Conservation (phyloP, 2,113 vertebrate species). For the Tyto alba region DNA sequence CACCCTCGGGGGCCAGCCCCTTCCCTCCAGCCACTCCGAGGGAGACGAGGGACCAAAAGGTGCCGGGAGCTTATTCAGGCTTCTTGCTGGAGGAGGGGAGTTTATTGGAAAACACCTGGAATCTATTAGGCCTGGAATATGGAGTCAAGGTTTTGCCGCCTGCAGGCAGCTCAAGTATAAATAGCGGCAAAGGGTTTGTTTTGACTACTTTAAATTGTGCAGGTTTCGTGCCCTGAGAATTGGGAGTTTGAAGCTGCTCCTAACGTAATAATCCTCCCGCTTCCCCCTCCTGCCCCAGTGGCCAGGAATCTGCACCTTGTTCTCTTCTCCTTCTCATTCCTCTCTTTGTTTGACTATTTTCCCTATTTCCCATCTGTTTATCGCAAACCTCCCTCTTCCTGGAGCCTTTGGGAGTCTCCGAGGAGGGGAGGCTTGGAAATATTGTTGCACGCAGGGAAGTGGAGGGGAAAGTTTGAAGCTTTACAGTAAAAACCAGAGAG, state of each 20-base stretch:
- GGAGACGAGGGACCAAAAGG: background rate
- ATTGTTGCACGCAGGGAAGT: constrained; percentile 43
- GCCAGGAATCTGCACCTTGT: constrained; percentile 68
- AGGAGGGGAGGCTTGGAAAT: constrained; percentile 41
- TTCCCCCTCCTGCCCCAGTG: constrained; percentile 23
- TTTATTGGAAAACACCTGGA: constrained; percentile 74
- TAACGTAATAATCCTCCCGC: constrained; percentile 60
- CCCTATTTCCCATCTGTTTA: constrained; percentile 68
- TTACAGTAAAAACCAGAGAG: constrained; percentile 22
- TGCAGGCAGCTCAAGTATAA: constrained; percentile 72
- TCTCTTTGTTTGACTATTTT: constrained; percentile 68
- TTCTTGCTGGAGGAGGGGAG: constrained; percentile 40
- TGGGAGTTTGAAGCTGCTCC: constrained; percentile 69
- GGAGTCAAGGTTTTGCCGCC: constrained; percentile 69
- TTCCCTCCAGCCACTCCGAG: background rate
- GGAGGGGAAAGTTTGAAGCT: constrained; percentile 29
- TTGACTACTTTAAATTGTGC: constrained; percentile 76
- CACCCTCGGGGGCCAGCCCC: background rate
- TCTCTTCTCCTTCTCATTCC: constrained; percentile 54
- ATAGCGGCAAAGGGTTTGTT: constrained; percentile 74
- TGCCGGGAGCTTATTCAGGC: constrained; percentile 12
- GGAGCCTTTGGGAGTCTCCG: constrained; percentile 46
- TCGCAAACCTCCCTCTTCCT: constrained; percentile 59
- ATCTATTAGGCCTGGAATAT: constrained; percentile 66
- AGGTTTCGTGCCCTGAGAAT: constrained; percentile 75